A percentile compares a stretch with the other conserved stretches of the same genome.
phyloP scores from a whole-genome alignment of 2,113 vertebrate species.

The Salvelinus fontinalis region DNA sequence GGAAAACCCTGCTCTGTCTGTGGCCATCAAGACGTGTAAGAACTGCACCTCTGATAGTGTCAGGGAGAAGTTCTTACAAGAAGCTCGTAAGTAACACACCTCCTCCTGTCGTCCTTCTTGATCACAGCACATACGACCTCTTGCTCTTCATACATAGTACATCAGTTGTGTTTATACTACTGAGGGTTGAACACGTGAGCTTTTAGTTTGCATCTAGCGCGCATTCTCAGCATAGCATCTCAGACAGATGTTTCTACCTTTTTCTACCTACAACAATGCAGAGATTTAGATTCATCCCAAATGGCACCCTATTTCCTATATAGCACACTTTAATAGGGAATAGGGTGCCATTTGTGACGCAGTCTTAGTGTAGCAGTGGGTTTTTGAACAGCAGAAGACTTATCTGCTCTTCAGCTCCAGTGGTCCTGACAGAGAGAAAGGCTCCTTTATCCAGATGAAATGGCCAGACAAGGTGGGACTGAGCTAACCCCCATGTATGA shows the following conservation, averaged over 20 bases:
- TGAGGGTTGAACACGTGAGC: background rate
- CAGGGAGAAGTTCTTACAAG: slow-evolving; percentile 97
- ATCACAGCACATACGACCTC: background rate
- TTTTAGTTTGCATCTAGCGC: background rate
- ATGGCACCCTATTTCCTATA: too few relatives aligned
- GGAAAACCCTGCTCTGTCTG: slow-evolving; percentile 92
- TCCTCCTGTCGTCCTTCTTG: slow-evolving; percentile 5
- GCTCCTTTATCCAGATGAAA: slow-evolving; percentile 3
- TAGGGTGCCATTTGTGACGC: too few relatives aligned
- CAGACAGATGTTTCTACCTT: background rate
- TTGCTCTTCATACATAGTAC: background rate
- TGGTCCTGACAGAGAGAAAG: background rate
- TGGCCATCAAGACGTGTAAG: slow-evolving; percentile 98
- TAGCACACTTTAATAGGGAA: too few relatives aligned
- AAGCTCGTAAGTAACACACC: slow-evolving; percentile 86
- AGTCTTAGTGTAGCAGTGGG: background rate
- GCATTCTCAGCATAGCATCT: background rate
- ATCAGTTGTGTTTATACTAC: background rate
- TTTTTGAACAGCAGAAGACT: background rate
- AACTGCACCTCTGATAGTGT: slow-evolving; percentile 98
- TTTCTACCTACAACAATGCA: background rate
- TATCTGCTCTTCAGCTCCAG: background rate
- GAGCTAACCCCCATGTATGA: background rate
- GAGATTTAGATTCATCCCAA: too few relatives aligned
- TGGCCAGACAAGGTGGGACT: slow-evolving; percentile 5